Evolutionary conservation across 2,113 vertebrate species (phyloP).

Genomic region (Xyrauchen texanus): DNA sequence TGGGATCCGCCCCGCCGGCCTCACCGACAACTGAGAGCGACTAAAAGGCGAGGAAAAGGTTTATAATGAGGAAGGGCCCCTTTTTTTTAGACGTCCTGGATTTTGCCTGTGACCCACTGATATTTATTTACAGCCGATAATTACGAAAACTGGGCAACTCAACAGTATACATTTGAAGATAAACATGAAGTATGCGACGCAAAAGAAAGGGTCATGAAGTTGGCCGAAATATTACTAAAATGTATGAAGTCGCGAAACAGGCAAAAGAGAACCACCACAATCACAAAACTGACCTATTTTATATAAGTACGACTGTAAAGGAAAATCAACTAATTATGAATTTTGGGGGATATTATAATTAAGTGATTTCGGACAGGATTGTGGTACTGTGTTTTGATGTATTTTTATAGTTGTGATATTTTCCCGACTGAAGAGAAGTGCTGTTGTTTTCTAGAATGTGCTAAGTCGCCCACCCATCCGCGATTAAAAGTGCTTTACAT

Average conservation of each 20-base stretch:
- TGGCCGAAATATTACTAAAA: neutral
- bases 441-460: neutral
- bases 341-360: too few relatives aligned
- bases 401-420: neutral
- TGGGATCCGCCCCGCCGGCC: constrained; percentile 82
- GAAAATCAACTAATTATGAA: neutral
- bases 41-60: constrained; percentile 65
- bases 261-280: neutral
- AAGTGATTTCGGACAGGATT: neutral
- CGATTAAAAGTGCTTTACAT: neutral
- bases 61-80: constrained; percentile 72
- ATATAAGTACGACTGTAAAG: neutral
- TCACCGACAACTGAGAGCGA: constrained; percentile 81
- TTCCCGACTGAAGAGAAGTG: neutral
- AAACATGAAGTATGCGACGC: neutral
- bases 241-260: neutral
- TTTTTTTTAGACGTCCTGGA: constrained; percentile 50
- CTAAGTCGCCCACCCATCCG: neutral
- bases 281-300: too few relatives aligned
- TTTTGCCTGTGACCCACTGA: constrained; percentile 52
- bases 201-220: neutral
- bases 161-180: neutral
- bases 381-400: too few relatives aligned
- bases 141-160: too few relatives aligned
- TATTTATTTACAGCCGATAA: neutral